Percentiles rank a stretch among this genome's conserved stretches.
Evolutionary conservation across 2,888 invertebrate species (phyloP).

Genomic region (Danaus chrysippus): DNA sequence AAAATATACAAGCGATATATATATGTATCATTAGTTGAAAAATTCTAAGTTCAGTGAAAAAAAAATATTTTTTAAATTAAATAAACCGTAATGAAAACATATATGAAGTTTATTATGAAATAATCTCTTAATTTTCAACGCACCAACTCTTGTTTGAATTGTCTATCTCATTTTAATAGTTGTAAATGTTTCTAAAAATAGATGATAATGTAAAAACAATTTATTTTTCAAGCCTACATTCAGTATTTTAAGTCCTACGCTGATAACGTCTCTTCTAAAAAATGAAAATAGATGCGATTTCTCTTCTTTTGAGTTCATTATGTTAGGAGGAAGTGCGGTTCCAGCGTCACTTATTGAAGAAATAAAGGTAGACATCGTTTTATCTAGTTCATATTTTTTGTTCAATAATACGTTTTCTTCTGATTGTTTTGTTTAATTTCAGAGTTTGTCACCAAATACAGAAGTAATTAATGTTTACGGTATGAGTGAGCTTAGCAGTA

Average conservation of each 20-base stretch:
- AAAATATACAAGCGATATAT: no score
- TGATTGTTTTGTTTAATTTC: constrained; percentile 22
- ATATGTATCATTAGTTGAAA: no score
- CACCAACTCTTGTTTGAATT: no score
- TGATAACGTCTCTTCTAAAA: constrained; percentile 48
- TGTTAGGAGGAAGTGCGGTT: constrained; percentile 55
- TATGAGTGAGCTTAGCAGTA: constrained; percentile 54
- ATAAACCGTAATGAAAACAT: no score
- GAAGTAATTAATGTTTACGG: constrained; percentile 52
- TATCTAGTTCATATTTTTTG: not conserved
- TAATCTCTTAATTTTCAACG: no score
- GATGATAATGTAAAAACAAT: not conserved
- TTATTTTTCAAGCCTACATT: constrained; percentile 50
- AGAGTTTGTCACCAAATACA: constrained; percentile 48
- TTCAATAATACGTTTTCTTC: not conserved
- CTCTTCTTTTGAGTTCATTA: constrained; percentile 46
- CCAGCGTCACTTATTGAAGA: constrained; percentile 44
- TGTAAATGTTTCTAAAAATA: no score
- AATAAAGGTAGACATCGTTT: constrained; percentile 44
- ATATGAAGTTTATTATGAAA: no score
- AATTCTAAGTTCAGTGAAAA: no score
- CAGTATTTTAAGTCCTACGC: constrained; percentile 49
- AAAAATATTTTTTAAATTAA: no score
- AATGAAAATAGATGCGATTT: constrained; percentile 49
- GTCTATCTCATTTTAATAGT: no score